phyloP scores from a whole-genome alignment of 2,888 invertebrate species.

The Hydriomena furcata region DNA sequence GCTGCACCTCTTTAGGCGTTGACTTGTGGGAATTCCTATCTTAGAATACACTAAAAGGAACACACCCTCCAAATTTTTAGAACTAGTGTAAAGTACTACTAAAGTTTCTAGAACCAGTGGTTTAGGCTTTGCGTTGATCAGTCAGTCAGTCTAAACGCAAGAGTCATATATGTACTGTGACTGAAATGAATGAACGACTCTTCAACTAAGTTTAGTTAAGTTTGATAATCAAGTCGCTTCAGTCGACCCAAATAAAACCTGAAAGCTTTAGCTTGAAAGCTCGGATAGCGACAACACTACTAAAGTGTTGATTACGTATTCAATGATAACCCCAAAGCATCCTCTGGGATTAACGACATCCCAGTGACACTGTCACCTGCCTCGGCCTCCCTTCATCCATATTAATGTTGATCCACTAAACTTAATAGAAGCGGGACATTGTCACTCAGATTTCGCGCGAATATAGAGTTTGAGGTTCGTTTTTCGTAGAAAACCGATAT shows the following conservation, averaged over 20 bases:
- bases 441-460: constrained; percentile 15
- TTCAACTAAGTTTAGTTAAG: too few relatives aligned
- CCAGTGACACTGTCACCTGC: constrained; percentile 45
- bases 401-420: constrained; percentile 45
- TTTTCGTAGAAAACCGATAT: too few relatives aligned
- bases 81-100: too few relatives aligned
- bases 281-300: neutral
- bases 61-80: neutral
- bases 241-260: constrained; percentile 1
- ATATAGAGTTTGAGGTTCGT: constrained; percentile 2
- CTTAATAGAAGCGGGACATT: constrained; percentile 39
- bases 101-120: too few relatives aligned
- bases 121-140: too few relatives aligned
- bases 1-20: too few relatives aligned
- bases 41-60: too few relatives aligned
- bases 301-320: constrained; percentile 15
- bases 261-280: constrained; percentile 1
- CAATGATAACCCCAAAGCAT: constrained; percentile 31
- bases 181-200: too few relatives aligned
- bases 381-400: constrained; percentile 41
- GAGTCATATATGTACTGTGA: too few relatives aligned
- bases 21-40: too few relatives aligned
- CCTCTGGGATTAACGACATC: constrained; percentile 44
- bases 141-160: too few relatives aligned
- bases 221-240: too few relatives aligned